These are phyloP conservation scores for Beris chalybata DNA, from an alignment of 2,888 invertebrate genomes.

Conservation along the genomic window DNA sequence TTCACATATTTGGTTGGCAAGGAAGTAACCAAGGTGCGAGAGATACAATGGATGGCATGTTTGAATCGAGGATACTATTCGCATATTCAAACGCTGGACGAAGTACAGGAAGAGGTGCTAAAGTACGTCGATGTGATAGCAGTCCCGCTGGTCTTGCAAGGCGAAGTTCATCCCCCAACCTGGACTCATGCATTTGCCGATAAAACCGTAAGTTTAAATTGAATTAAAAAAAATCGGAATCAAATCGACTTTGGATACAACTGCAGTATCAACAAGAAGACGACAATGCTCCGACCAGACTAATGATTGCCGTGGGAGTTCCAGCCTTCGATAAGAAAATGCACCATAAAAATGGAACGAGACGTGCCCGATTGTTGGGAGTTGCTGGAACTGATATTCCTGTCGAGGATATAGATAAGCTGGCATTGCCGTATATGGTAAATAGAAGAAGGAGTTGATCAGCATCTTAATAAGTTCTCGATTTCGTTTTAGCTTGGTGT, in stretches of 20 bases:
- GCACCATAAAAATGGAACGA: constrained; percentile 51
- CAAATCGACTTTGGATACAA: constrained; percentile 3
- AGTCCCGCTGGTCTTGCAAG: constrained; percentile 77
- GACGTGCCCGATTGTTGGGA: constrained; percentile 77
- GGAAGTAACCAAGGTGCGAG: constrained; percentile 86
- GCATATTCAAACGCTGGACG: constrained; percentile 92
- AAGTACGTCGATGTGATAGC: constrained; percentile 96
- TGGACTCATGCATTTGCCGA: constrained; percentile 97
- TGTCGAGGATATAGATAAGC: constrained; percentile 84
- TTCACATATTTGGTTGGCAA: constrained; percentile 95
- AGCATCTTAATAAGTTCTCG: not conserved
- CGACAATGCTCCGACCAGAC: constrained; percentile 53
- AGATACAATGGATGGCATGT: constrained; percentile 94
- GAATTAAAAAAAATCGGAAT: not conserved
- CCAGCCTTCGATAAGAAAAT: constrained; percentile 84
- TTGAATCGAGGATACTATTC: constrained; percentile 92
- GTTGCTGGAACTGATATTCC: constrained; percentile 87
- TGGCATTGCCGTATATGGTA: constrained; percentile 88
- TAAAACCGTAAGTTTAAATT: constrained; percentile 64
- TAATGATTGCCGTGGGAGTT: constrained; percentile 89
- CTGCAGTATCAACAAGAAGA: constrained; percentile 33
- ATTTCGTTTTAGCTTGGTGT: constrained; percentile 75
- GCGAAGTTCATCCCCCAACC: constrained; percentile 74
- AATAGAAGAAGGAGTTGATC: constrained; percentile 45
- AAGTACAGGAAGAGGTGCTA: constrained; percentile 93